Conservation (phyloP, 2,888 invertebrate species). For the Apodemia mormo region DNA sequence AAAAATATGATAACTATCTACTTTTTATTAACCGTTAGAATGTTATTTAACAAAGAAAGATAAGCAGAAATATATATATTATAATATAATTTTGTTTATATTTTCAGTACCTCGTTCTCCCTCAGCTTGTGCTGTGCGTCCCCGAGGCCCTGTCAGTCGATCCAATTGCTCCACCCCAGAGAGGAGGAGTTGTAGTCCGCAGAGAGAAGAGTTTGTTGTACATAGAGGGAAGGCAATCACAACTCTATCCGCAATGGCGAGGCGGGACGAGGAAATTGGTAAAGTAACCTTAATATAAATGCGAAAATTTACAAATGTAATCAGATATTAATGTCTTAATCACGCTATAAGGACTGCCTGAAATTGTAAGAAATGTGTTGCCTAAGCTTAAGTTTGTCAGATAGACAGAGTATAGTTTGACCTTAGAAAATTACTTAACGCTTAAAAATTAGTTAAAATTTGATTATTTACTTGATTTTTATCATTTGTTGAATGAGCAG, state of each 20-base stretch:
- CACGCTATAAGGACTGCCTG: no score
- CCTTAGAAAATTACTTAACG: no score
- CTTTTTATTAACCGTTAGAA: not conserved
- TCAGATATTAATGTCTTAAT: no score
- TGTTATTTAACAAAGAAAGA: not conserved
- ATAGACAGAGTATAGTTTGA: no score
- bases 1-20: not conserved
- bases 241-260: slow-evolving; percentile 83
- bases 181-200: slow-evolving; percentile 64
- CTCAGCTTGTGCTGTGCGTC: slow-evolving; percentile 63
- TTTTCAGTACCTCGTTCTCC: slow-evolving; percentile 77
- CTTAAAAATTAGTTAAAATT: no score
- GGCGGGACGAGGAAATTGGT: slow-evolving; percentile 51
- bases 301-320: not conserved
- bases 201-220: slow-evolving; percentile 89
- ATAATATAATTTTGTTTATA: not conserved
- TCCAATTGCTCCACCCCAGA: slow-evolving; percentile 73
- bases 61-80: not conserved
- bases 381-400: no score
- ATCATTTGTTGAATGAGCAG: no score
- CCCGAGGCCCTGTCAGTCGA: slow-evolving; percentile 46
- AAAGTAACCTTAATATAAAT: not conserved
- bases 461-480: no score
- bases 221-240: slow-evolving; percentile 90
- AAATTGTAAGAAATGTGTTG: no score